Evolutionary conservation across 2,113 vertebrate genomes (phyloP).

Genomic region (Ctenodactylus gundi): DNA sequence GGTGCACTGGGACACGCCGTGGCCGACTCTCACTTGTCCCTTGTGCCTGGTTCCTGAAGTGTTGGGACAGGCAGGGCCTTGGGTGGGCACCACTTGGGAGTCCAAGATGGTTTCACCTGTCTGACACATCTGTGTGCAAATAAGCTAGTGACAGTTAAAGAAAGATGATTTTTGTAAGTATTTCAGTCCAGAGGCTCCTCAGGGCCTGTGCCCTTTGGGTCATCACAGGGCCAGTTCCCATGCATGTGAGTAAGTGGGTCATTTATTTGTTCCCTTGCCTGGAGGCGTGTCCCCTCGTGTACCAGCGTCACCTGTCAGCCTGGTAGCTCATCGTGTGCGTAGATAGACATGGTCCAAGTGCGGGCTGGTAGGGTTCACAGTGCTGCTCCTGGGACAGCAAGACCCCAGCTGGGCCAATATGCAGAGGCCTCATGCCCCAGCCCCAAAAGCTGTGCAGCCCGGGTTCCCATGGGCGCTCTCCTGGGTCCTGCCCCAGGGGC

Average conservation of each 20-base stretch:
- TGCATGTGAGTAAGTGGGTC: not conserved
- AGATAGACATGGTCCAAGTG: not conserved
- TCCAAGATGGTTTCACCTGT: not conserved
- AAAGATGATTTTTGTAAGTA: not conserved
- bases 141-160: not conserved
- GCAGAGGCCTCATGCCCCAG: too few relatives aligned
- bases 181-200: not conserved
- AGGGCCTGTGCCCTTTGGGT: not conserved
- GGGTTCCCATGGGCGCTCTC: not conserved
- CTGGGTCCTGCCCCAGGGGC: not conserved
- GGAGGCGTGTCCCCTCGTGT: not conserved
- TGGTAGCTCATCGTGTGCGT: too few relatives aligned
- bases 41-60: not conserved
- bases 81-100: accelerated
- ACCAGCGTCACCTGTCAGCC: not conserved
- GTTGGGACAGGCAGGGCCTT: not conserved
- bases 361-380: too few relatives aligned
- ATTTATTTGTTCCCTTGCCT: not conserved
- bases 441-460: too few relatives aligned
- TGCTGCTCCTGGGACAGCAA: not conserved
- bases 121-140: too few relatives aligned
- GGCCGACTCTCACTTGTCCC: too few relatives aligned
- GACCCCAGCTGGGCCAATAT: too few relatives aligned
- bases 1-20: not conserved
- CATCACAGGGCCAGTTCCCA: accelerated